phyloP scores from a whole-genome alignment of 2,113 vertebrate genomes.

The Embiotoca jacksoni region DNA sequence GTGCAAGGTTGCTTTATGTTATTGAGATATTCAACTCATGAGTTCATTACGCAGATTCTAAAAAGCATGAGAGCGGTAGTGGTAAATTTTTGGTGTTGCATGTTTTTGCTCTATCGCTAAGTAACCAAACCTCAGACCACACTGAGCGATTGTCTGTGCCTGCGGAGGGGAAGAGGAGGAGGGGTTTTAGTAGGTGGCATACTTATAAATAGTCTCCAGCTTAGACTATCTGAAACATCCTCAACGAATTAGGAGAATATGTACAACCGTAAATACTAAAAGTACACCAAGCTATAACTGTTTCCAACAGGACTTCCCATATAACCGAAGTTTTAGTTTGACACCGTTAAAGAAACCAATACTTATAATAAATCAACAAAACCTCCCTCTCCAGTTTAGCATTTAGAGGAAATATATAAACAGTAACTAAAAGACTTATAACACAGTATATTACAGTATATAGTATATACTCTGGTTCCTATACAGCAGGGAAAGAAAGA shows the following conservation, averaged over 20 bases:
- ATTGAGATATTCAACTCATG: not conserved
- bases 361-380: too few relatives aligned
- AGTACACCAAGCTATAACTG: not conserved
- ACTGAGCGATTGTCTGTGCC: constrained; percentile 49
- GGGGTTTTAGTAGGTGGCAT: constrained; percentile 31
- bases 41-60: constrained; percentile 24
- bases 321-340: not conserved
- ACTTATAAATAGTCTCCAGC: constrained; percentile 63
- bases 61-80: constrained; percentile 30
- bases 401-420: too few relatives aligned
- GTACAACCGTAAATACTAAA: not conserved
- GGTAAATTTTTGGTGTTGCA: constrained; percentile 44
- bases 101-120: constrained; percentile 61
- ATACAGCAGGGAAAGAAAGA: too few relatives aligned
- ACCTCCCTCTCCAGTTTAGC: too few relatives aligned
- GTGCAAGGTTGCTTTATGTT: not conserved
- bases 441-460: too few relatives aligned
- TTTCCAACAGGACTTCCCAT: constrained; percentile 8
- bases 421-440: too few relatives aligned
- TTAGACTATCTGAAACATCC: constrained; percentile 29
- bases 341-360: too few relatives aligned
- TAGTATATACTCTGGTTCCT: too few relatives aligned
- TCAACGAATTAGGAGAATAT: not conserved
- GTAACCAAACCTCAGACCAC: constrained; percentile 79
- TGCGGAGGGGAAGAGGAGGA: constrained; percentile 19